Conservation (phyloP, 1,140 invertebrate species). For the Rhynchophorus ferrugineus region DNA sequence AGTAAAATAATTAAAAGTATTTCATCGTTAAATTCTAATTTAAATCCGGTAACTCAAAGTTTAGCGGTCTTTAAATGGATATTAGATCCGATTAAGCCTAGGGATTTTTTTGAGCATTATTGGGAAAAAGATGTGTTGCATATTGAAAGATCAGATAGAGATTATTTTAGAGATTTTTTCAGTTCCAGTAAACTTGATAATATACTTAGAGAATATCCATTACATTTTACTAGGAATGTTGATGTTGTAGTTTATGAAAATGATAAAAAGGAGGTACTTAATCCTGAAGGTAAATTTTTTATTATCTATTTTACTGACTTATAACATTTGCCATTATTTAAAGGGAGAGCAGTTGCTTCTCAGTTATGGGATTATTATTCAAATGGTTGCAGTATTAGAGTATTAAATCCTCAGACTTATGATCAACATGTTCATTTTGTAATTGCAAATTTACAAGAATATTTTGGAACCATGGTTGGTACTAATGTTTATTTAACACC, state of each 20-base stretch:
- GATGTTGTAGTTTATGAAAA: conserved; percentile 83
- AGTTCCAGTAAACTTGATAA: conserved; percentile 68
- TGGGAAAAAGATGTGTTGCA: conserved; percentile 80
- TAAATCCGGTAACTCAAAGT: conserved; percentile 16
- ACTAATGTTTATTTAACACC: conserved; percentile 96
- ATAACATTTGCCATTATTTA: background rate
- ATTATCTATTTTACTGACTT: background rate
- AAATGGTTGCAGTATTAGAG: conserved; percentile 83
- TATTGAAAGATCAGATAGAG: conserved; percentile 55
- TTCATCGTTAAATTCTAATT: no score
- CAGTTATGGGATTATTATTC: conserved; percentile 87
- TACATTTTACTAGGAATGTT: conserved; percentile 80
- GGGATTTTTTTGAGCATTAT: conserved; percentile 56
- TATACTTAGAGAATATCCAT: conserved; percentile 64
- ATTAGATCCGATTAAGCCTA: conserved; percentile 54
- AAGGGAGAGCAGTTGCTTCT: conserved; percentile 54
- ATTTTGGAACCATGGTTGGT: conserved; percentile 87
- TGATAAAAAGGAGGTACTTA: conserved; percentile 75
- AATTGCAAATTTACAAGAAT: conserved; percentile 82
- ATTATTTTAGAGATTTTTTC: conserved; percentile 69
- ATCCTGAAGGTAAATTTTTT: conserved; percentile 55
- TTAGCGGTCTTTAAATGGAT: conserved; percentile 57
- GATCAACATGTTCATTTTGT: conserved; percentile 53
- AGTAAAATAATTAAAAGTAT: no score
- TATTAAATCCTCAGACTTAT: conserved; percentile 92